Percentiles rank a stretch among this genome's conserved stretches.
Conservation (phyloP, 2,888 invertebrate species). For the Limenitis camilla region DNA sequence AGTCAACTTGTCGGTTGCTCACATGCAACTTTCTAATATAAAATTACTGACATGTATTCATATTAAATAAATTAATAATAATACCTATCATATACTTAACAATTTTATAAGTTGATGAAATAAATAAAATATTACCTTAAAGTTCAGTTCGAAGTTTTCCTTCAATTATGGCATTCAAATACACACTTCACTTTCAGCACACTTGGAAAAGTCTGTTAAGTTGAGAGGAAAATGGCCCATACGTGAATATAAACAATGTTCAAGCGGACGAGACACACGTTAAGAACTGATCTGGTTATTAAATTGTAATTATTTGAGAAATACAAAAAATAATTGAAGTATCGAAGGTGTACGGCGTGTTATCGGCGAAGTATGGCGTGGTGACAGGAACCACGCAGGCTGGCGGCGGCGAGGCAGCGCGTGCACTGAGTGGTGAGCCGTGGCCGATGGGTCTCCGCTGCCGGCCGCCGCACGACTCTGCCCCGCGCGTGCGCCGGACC, state of each 20-base stretch:
- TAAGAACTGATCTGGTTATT: slow-evolving; percentile 33
- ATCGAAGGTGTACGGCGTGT: slow-evolving; percentile 28
- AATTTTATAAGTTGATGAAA: slow-evolving; percentile 4
- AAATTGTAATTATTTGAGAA: neutral
- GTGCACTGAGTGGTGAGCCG: slow-evolving; percentile 57
- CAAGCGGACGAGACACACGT: slow-evolving; percentile 34
- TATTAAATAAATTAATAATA: slow-evolving; percentile 11
- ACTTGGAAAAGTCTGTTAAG: slow-evolving; percentile 44
- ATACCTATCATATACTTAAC: neutral
- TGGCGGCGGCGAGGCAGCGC: slow-evolving; percentile 63
- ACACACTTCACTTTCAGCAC: slow-evolving; percentile 62
- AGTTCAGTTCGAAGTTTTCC: slow-evolving; percentile 46
- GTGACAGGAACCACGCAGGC: slow-evolving; percentile 46
- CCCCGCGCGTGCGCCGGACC: slow-evolving; percentile 62
- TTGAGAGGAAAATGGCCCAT: slow-evolving; percentile 36
- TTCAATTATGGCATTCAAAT: slow-evolving; percentile 46
- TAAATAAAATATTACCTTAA: slow-evolving; percentile 44
- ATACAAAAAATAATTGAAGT: slow-evolving; percentile 1
- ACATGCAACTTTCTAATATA: slow-evolving; percentile 70
- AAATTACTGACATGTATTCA: slow-evolving; percentile 33
- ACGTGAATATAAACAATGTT: slow-evolving; percentile 35
- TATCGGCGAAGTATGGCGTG: slow-evolving; percentile 31
- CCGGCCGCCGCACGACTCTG: slow-evolving; percentile 42
- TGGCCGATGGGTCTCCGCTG: slow-evolving; percentile 31
- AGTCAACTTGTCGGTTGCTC: slow-evolving; percentile 60